Evolutionary conservation across 2,888 invertebrate species (phyloP), one percentile per base, ranked within the genome.

Genomic region (Aethes cnicana): DNA sequence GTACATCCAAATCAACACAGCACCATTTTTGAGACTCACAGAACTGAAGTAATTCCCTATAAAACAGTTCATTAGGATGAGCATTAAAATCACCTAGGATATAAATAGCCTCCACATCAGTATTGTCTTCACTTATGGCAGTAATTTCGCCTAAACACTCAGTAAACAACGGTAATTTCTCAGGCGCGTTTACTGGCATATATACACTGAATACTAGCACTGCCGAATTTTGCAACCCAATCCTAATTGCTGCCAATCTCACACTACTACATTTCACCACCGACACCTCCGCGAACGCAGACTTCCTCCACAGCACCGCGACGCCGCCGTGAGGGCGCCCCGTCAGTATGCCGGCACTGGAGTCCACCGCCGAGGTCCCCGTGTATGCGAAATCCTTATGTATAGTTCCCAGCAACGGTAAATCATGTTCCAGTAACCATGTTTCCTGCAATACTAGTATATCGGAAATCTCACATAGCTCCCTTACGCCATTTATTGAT

Each of bases 251-350:
- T n/a, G n/a, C n/a, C n/a, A n/a, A n/a, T n/a, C n/a, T n/a, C n/a
- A n/a, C n/a, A n/a, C n/a, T n/a, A n/a, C n/a, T n/a, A n/a, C n/a
- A n/a, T n/a, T n/a, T n/a, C n/a, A n/a, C n/a, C n/a, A n/a, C n/a
- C n/a, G n/a, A n/a, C n/a, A n/a, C n/a, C n/a, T n/a, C n/a, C n/a
- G n/a, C n/a, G n/a, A n/a, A n/a, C n/a, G n/a, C n/a, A n/a, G n/a
- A n/a, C 6, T 43, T 42, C 11, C 37, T 20, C 53, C 53, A 53
- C 18, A 53, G 3, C n/a, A 53, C 12, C 7, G 53, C 47, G 12
- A 42, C 37, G 0, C 48, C 53, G 1, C 53, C 53, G 17, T 46
- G 25, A 1, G 54, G 48, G 8, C 49, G 30, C 11, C 54, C 54
- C 4, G 26, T 39, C 36, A 54, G 16, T 5, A 49, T 3, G 9